Base-by-base conservation (phyloP, 2,888 invertebrate genomes). In the Sylvicola cinctus region DNA sequence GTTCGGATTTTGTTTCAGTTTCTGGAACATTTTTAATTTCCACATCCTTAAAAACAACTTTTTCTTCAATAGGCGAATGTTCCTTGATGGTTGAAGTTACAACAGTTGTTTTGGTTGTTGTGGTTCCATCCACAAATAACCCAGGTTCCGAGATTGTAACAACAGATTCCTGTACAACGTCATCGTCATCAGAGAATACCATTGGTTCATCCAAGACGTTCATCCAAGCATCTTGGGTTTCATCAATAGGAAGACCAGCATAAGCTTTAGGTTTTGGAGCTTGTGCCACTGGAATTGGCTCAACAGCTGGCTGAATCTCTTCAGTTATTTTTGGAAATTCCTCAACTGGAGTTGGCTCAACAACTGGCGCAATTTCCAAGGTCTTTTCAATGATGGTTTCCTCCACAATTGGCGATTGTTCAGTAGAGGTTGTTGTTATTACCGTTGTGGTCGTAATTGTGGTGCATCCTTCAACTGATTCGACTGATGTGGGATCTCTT, bases 131-230 rank as follows among this genome's bases (percentile, higher is more conserved):
- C n/a, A n/a, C n/a, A n/a, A n/a, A 33, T 31, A 29, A 36, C 33
- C 28, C 31, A n/a, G n/a, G n/a, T n/a, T n/a, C n/a, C n/a, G 20
- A 20, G 4, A 6, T 8, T 20, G 20, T 20, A n/a, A n/a, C n/a
- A n/a, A n/a, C n/a, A n/a, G n/a, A n/a, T 20, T 20, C 5, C 8
- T 20, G 4, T 4, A 6, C 8, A 20, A 20, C 31, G 39, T 43
- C 44, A 33, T 52, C 53, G n/a, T 55, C 52, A 20, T 52, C 54
- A 2, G 55, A 50, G 29, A 58, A 47, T 5, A 43, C 43, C 40
- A 54, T 50, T n/a, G 53, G 51, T 35, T 59, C 54, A 35, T 59
- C 58, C 26, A 52, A 33, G 10, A 51, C 49, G 35, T 50, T 44
- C 47, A 60, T 49, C 48, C 55, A 55, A 3, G 47, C 38, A 31